These are phyloP conservation scores for Serrognathus titanus DNA, from an alignment of 2,888 invertebrate species.

Conservation along the genomic window DNA sequence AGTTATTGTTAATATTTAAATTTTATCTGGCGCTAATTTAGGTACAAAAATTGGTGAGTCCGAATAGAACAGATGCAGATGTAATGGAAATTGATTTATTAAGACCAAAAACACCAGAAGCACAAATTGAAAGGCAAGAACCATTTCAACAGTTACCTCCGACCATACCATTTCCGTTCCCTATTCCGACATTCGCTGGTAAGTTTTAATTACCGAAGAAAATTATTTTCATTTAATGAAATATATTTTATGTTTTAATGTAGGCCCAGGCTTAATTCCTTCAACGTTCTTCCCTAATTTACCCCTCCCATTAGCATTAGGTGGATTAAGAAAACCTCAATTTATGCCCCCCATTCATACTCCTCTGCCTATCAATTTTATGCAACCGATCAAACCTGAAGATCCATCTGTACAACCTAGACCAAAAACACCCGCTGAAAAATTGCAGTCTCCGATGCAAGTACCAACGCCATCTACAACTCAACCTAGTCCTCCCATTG, in stretches of 20 bases:
- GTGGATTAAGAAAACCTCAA: slow-evolving; percentile 58
- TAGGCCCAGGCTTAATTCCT: slow-evolving; percentile 62
- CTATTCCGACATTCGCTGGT: slow-evolving; percentile 47
- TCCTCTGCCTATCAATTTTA: slow-evolving; percentile 57
- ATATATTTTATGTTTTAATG: slow-evolving; percentile 17
- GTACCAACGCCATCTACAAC: slow-evolving; percentile 30
- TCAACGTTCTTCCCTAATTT: slow-evolving; percentile 52
- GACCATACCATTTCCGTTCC: slow-evolving; percentile 53
- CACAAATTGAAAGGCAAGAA: slow-evolving; percentile 31
- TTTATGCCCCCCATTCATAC: slow-evolving; percentile 56
- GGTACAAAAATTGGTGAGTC: slow-evolving; percentile 13
- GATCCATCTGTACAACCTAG: slow-evolving; percentile 22
- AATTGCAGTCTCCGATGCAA: slow-evolving; percentile 18
- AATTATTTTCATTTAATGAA: background rate
- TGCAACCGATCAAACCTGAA: slow-evolving; percentile 34
- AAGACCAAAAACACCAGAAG: slow-evolving; percentile 46
- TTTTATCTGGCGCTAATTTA: background rate
- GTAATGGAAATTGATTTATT: slow-evolving; percentile 36
- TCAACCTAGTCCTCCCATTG: slow-evolving; percentile 11
- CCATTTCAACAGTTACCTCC: slow-evolving; percentile 23
- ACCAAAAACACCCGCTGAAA: slow-evolving; percentile 33
- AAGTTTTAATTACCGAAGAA: background rate
- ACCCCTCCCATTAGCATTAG: slow-evolving; percentile 46
- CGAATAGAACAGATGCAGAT: background rate
- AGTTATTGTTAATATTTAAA: background rate